Percentiles rank a stretch among this genome's conserved stretches.
Evolutionary conservation across 1,140 invertebrate genomes (phyloP).

Genomic region (Drosophila eugracilis): DNA sequence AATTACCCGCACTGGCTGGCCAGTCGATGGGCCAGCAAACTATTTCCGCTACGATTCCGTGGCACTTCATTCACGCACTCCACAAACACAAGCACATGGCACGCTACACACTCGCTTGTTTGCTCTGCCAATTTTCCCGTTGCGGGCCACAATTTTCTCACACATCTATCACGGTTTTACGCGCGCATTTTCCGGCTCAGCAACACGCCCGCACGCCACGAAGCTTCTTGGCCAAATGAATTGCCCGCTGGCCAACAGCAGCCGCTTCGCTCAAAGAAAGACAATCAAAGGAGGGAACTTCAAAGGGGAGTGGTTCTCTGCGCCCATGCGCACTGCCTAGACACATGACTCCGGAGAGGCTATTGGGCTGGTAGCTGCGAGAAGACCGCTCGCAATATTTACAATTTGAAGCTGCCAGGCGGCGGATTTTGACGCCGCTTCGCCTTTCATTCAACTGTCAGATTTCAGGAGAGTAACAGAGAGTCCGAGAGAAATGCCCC

Average conservation of each 20-base stretch:
- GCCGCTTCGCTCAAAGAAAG: conserved; percentile 31
- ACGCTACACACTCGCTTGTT: conserved; percentile 41
- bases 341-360: conserved; percentile 23
- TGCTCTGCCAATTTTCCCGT: conserved; percentile 47
- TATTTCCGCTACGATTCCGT: conserved; percentile 42
- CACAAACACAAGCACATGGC: conserved; percentile 50
- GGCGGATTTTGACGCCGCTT: conserved; percentile 38
- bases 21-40: conserved; percentile 54
- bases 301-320: not conserved
- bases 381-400: conserved; percentile 58
- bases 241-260: conserved; percentile 68
- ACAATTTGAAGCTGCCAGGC: conserved; percentile 61
- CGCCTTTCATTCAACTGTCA: conserved; percentile 64
- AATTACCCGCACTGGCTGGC: conserved; percentile 55
- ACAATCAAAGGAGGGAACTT: not conserved
- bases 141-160: conserved; percentile 44
- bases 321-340: conserved; percentile 38
- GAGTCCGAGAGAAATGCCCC: conserved; percentile 8
- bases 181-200: conserved; percentile 73
- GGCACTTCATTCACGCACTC: conserved; percentile 58
- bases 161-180: conserved; percentile 64
- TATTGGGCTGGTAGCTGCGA: not conserved
- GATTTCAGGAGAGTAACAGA: conserved; percentile 24
- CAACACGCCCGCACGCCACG: conserved; percentile 77
- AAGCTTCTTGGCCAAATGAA: conserved; percentile 80